Base-by-base conservation (phyloP, 2,113 vertebrate genomes). In the Orycteropus afer region DNA sequence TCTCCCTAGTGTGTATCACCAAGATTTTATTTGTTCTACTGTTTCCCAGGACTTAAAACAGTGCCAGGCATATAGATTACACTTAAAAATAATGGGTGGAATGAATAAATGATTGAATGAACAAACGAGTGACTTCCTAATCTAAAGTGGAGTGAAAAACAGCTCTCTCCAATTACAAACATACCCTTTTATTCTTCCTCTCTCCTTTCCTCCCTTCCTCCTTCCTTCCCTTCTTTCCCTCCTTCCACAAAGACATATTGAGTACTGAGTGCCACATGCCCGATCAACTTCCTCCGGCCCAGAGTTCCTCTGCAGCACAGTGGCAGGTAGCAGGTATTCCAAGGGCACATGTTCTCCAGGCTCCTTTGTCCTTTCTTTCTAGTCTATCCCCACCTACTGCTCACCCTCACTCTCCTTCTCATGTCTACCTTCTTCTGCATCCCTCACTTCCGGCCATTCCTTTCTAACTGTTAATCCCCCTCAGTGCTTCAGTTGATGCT, bases 381-480 rank as follows among this genome's bases (percentile, higher is more conserved):
- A 23, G 2, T 18, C 17, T 17, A 3, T 7, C 15, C 15, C 5
- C 3, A 0, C 7, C 25, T 9, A 4, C 13, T 34, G n/a, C 47
- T 9, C 25, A 37, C 20, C 29, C 2, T 10, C 6, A 25, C 34
- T 49, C 23, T 34, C 18, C 6, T 22, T 55, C 51, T 53, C 12
- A 27, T 57, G 47, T 57, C 32, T n/a, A 11, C 37, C 47, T 59
- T 22, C n/a, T 15, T 40, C 14, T 51, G 5, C 17, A 1, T 34
- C 12, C 4, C 27, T 12, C 32, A 42, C 5, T 32, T 0, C 71
- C 51, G 4, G 10, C 49, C 8, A 2, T n/a, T 12, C 25, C 18
- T 17, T 32, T 40, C 27, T 15, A 18, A 2, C 22, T 90, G 27
- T 29, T 37, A 17, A 40, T n/a, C 10, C 23, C 57, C 14, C 40